phyloP scores from a whole-genome alignment of 2,113 vertebrate genomes.

The Grallaria varia region DNA sequence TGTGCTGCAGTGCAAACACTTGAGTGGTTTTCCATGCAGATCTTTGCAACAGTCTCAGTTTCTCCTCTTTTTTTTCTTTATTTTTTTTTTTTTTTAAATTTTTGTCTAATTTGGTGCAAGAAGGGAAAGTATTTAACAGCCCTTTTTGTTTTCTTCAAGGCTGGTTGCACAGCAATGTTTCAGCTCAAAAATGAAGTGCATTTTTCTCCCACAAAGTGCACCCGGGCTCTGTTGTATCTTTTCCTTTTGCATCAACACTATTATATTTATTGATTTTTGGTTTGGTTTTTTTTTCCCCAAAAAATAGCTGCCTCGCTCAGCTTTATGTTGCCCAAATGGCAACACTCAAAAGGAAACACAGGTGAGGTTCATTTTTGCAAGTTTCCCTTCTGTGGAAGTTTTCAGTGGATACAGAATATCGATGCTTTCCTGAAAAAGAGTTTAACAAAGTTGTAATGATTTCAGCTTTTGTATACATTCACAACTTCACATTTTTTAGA shows the following conservation, averaged over 20 bases:
- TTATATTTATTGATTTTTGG: not conserved
- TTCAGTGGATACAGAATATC: not conserved
- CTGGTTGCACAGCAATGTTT: not conserved
- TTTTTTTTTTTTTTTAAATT: not conserved
- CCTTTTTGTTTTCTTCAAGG: not conserved
- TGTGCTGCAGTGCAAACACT: conserved; percentile 16
- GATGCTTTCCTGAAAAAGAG: not conserved
- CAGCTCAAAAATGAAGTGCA: not conserved
- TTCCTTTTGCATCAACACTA: not conserved
- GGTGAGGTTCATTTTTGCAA: not conserved
- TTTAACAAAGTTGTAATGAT: not conserved
- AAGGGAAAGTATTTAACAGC: not conserved
- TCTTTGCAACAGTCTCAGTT: not conserved
- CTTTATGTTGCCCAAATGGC: not conserved
- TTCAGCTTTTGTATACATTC: not conserved
- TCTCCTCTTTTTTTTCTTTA: not conserved
- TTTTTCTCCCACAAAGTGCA: not conserved
- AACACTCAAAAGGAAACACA: not conserved
- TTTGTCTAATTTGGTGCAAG: not conserved
- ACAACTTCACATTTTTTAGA: not conserved
- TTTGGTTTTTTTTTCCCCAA: not conserved
- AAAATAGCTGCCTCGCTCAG: not conserved
- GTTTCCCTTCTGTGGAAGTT: not conserved
- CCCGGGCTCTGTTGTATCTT: not conserved
- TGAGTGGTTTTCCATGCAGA: conserved; percentile 22